Evolutionary conservation across 2,797 vertebrate genomes (phyloP).

Genomic region (Etheostoma nigrum): DNA sequence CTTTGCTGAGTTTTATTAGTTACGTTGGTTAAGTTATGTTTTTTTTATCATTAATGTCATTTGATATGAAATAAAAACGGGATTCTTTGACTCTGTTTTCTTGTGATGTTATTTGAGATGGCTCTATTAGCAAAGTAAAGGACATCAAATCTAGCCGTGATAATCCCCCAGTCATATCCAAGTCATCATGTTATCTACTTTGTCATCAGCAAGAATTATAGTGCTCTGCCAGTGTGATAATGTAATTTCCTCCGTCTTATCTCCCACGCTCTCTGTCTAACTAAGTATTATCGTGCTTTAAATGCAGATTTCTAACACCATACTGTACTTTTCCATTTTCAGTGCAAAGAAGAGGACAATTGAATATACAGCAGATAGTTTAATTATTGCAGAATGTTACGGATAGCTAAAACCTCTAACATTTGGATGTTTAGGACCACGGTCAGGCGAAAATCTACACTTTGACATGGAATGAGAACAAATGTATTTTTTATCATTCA

Average conservation of each 20-base stretch:
- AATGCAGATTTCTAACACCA: constrained; percentile 53
- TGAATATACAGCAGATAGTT: constrained; percentile 29
- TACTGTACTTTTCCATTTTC: constrained; percentile 14
- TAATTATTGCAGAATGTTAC: constrained; percentile 10
- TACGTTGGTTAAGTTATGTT: too few relatives aligned
- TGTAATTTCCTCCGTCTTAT: constrained; percentile 61
- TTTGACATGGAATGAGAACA: not conserved
- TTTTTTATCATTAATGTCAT: too few relatives aligned
- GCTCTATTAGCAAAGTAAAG: constrained; percentile 31
- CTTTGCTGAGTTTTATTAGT: too few relatives aligned
- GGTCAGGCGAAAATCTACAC: not conserved
- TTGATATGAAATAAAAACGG: too few relatives aligned
- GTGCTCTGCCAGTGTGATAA: constrained; percentile 42
- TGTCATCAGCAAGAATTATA: constrained; percentile 60
- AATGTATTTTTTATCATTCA: not conserved
- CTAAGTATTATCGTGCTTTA: constrained; percentile 49
- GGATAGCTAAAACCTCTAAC: not conserved
- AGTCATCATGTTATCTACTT: constrained; percentile 60
- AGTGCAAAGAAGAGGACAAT: constrained; percentile 36
- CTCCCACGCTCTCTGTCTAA: constrained; percentile 59
- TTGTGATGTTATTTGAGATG: too few relatives aligned
- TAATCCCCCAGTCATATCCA: constrained; percentile 57
- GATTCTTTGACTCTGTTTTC: too few relatives aligned
- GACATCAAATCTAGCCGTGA: constrained; percentile 58
- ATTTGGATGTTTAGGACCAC: not conserved